Base-by-base conservation (phyloP, 2,888 invertebrate species). In the Drosophila quinaria region DNA sequence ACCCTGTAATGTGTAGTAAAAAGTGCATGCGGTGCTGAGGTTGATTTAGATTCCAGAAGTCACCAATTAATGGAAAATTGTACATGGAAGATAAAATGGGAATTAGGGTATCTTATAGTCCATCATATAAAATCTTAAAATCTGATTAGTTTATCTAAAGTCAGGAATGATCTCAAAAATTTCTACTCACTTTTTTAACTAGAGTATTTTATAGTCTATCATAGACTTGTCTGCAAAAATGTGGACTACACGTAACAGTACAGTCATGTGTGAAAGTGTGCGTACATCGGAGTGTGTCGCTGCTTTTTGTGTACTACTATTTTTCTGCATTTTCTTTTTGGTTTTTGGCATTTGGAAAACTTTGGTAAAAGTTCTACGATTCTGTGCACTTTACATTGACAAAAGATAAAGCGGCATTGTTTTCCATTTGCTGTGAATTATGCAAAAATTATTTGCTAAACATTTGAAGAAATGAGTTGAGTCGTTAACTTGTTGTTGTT, bases 191-290 rank as follows among this genome's bases (percentile, higher is more conserved):
- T 6, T 3, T 3, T 22, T 22, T 22, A 22, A 22, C 10, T 9
- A 47, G 72, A 61, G 25, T 50, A 78, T 59, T 31, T 11, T 1
- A 2, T 2, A 46, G 64, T 60, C 70, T 10, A 58, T 47, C 68
- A 61, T 1, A 17, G 0, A 9, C 3, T 6, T 3, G 0, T 1
- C 1, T 3, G 9, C n/a, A 46, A 11, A 15, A 56, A 19, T 50
- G 37, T 25, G 8, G 63, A 46, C 78, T 88, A 81, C 78, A 80
- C 79, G 78, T 81, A 79, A 83, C 80, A n/a, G n/a, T 85, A 75
- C 65, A 73, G 67, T 70, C 55, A 62, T 62, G 47, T 47, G 68
- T 63, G 52, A 70, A 47, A 58, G 63, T 74, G 63, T 79, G 66
- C 49, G 60, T 41, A 42, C 13, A 51, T 60, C 44, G 37, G 31